Base-by-base conservation (phyloP, 1,140 invertebrate species). In the Habropoda laboriosa region DNA sequence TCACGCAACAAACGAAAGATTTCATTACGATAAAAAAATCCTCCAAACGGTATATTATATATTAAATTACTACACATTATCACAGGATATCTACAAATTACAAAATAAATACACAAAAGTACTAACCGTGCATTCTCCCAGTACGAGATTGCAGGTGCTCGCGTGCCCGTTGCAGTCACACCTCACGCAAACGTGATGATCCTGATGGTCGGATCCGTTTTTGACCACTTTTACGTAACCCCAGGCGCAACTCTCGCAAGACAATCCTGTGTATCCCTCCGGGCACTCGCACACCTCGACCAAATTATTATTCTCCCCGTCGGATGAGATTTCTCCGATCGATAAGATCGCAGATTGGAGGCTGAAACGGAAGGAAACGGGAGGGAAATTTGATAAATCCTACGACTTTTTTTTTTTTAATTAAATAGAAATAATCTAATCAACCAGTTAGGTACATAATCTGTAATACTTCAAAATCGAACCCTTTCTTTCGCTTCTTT, bases 141-240 rank as follows among this genome's bases (percentile, higher is more conserved):
- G 95, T 88, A 95, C 94, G 6, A 96, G 94, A 89, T 98, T 96
- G 89, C 98, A 99, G 1, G 95, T 94, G n/a, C 94, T 92, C 0
- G 97, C 96, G 92, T 99, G 98, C 3, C 96, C 96, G 90, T 99
- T 96, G 90, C 98, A 99, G 73, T 98, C 95, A 88, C 98, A 99
- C 84, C 96, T 96, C 40, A 96, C 94, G 91, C 99, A 99, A 81
- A 95, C 93, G 91, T 94, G 94, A 82, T 93, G 88, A 76, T 93
- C 81, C 47, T 92, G 91, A 87, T 93, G 57, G 85, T 92, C 81
- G 27, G 94, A 91, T 5, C 92, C 93, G 76, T 96, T 95, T n/a
- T 93, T 94, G 71, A 95, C 93, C 18, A 97, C 94, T 73, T 97
- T 94, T 27, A 97, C 95, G 90, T 97, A 98, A 3, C 97, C 98